These are phyloP conservation scores for Caenorhabditis zanzibari DNA, from an alignment of 2,888 invertebrate species.

Conservation along the genomic window DNA sequence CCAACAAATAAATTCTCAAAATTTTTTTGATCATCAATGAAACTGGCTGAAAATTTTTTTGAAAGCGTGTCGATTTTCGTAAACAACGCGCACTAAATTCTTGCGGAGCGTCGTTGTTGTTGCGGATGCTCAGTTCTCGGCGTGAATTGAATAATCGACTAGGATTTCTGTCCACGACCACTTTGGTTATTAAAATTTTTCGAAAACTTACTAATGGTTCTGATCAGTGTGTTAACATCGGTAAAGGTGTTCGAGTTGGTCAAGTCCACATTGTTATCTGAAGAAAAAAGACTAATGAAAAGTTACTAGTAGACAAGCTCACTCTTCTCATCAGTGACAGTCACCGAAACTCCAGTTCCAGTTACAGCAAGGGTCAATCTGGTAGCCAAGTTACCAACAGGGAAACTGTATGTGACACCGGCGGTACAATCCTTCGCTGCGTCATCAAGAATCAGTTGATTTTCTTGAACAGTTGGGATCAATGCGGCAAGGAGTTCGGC, in stretches of 20 bases:
- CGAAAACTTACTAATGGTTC: conserved; percentile 51
- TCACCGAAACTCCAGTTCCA: conserved; percentile 41
- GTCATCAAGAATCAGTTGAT: conserved; percentile 66
- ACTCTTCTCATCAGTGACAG: conserved; percentile 45
- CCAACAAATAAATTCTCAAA: no score
- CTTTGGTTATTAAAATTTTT: no score
- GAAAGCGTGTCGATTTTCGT: no score
- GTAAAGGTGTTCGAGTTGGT: conserved; percentile 33
- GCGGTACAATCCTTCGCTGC: conserved; percentile 54
- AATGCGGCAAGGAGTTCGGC: conserved; percentile 21
- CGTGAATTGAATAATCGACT: no score
- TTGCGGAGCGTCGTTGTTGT: no score
- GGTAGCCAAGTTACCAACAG: conserved; percentile 58
- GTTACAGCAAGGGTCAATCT: conserved; percentile 52
- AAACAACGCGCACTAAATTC: no score
- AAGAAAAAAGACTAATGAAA: neutral
- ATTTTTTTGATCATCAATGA: no score
- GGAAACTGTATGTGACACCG: conserved; percentile 61
- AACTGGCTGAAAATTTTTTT: no score
- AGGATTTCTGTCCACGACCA: no score
- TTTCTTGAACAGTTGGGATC: conserved; percentile 45
- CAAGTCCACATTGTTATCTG: conserved; percentile 41
- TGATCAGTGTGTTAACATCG: conserved; percentile 50
- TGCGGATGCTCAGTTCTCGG: no score
- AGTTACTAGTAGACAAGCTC: neutral